Evolutionary conservation across 2,797 vertebrate species (phyloP), one percentile per base, ranked within the genome.

Genomic region (Sylvilagus floridanus): DNA sequence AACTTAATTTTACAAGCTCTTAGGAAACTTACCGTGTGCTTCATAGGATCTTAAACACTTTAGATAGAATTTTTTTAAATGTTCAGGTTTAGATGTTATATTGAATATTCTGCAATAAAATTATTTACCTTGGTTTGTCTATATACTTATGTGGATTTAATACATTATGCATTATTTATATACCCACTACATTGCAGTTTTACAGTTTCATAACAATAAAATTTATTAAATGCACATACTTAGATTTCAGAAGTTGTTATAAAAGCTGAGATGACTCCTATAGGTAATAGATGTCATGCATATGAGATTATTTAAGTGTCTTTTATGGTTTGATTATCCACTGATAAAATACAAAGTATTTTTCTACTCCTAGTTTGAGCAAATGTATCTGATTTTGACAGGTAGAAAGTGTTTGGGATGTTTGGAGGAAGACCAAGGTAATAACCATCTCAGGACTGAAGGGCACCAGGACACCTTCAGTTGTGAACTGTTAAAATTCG

Each of bases 41-140:
- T 92, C 17, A 72, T 88, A 62, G 2, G 52, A 24, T 86, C 32
- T 68, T 85, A 91, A 96, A 22, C n/a, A 91, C 22, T 90, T 81
- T 6, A 93, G 63, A 96, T 78, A 68, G 78, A 72, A 2, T 77
- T 62, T 30, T 57, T 72, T 32, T 10, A 71, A 75, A 77, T 24
- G 54, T 32, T 95, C 42, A 87, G 42, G 2, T 72, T 90, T n/a
- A 42, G 22, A 30, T 84, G 72, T 92, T 69, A 35, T 92, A 50
- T 2, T 92, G 68, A 88, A 66, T 82, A 28, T 76, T 87, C 65
- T 92, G 52, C n/a, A 19, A 37, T 91, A 54, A 35, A 63, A 17
- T 65, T 77, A 91, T 62, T 79, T 90, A 66, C 35, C 93, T 93
- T 66, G 26, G 71, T 4, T 52, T 62, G 6, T 93, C 16, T 77